Base-by-base conservation (phyloP, 1,140 invertebrate species). In the Anthonomus grandis region DNA sequence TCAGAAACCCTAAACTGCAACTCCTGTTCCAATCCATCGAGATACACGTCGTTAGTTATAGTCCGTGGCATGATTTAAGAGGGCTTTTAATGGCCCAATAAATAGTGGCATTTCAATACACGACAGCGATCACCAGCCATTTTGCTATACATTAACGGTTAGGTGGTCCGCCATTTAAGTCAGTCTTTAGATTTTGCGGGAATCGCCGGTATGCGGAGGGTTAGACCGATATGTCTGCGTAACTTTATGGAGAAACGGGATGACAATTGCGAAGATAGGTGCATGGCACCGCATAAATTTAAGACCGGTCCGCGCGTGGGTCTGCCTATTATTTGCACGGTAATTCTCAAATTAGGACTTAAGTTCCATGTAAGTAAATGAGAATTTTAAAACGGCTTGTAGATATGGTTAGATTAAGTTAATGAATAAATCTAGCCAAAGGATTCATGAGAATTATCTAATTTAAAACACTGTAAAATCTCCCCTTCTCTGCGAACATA, bases 31-130 rank as follows among this genome's bases (percentile, higher is more conserved):
- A n/a, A n/a, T 55, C 39, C 41, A 45, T 37, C 51, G 59, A 46
- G 59, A 61, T 49, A 61, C 67, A 70, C 64, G 67, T 63, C 65
- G 67, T 69, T 68, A 68, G 69, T 70, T 70, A 69, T 70, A 69
- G 67, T 67, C n/a, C 67, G 54, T 55, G 64, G 58, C 51, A 70
- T 70, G 69, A 70, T 70, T 70, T 70, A 70, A 68, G 62, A 62
- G 63, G 62, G 61, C 66, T 67, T 69, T 44, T 70, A 70, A 70
- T 70, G 69, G 69, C 66, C 64, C 69, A 68, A 70, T 70, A 70
- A 70, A 70, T 70, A 70, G 64, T 60, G 58, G 64, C 65, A 67
- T 69, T 70, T 70, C 69, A 70, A 70, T 70, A 70, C 69, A 64
- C 64, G 63, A 68, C 69, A 67, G 67, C 67, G 67, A 69, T 70